A percentile compares a stretch with the other conserved stretches of the same genome.
Evolutionary conservation across 1,140 invertebrate genomes (phyloP).

Genomic region (Parapsyche elsis): DNA sequence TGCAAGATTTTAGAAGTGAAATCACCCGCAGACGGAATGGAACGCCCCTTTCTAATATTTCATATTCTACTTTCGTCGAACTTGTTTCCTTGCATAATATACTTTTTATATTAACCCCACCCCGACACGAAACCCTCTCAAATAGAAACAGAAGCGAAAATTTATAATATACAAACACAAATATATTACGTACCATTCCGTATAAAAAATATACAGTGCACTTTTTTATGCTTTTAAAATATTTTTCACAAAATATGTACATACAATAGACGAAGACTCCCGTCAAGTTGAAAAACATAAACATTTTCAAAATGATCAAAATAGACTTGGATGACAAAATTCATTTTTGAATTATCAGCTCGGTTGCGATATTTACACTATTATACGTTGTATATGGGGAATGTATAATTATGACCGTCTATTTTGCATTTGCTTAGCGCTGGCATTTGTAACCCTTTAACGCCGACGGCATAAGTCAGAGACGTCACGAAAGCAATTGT

Average conservation of each 20-base stretch:
- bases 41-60: constrained; percentile 52
- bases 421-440: constrained; percentile 16
- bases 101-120: constrained; percentile 53
- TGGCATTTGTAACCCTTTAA: constrained; percentile 26
- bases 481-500: constrained; percentile 52
- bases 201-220: too few relatives aligned
- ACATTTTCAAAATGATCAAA: neutral
- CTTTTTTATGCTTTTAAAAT: too few relatives aligned
- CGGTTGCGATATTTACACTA: too few relatives aligned
- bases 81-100: constrained; percentile 52
- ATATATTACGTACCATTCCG: neutral
- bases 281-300: neutral
- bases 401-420: neutral
- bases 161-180: constrained; percentile 5
- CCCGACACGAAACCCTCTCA: neutral
- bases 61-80: constrained; percentile 54
- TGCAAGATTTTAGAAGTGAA: constrained; percentile 28
- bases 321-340: neutral
- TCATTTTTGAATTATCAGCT: too few relatives aligned
- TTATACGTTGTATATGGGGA: too few relatives aligned
- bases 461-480: constrained; percentile 47
- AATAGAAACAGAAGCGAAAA: constrained; percentile 12
- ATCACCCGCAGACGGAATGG: neutral
- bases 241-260: neutral
- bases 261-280: neutral